Percentiles rank a stretch among this genome's conserved stretches.
Conservation (phyloP, 2,888 invertebrate species). For the Chromoteleia sp. region DNA sequence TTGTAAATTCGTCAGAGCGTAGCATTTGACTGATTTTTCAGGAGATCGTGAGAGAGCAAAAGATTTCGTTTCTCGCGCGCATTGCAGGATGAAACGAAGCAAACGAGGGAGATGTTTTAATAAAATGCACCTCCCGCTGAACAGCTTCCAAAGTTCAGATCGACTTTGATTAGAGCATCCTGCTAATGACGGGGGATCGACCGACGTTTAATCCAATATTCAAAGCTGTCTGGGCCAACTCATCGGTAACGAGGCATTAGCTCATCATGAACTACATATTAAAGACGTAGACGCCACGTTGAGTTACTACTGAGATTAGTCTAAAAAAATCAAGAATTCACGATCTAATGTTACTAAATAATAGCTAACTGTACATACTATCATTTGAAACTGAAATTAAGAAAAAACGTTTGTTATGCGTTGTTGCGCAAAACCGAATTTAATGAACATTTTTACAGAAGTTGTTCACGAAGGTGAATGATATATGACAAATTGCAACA, state of each 20-base stretch:
- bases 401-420: too few relatives aligned
- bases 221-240: constrained; percentile 79
- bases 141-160: constrained; percentile 65
- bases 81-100: constrained; percentile 38
- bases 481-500: too few relatives aligned
- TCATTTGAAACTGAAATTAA: too few relatives aligned
- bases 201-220: constrained; percentile 82
- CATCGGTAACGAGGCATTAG: constrained; percentile 62
- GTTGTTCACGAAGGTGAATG: too few relatives aligned
- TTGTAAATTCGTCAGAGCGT: constrained; percentile 35
- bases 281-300: constrained; percentile 46
- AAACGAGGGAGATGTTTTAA: constrained; percentile 59
- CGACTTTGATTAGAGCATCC: constrained; percentile 82
- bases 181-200: constrained; percentile 82
- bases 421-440: too few relatives aligned
- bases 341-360: neutral
- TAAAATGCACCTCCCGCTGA: constrained; percentile 60
- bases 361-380: too few relatives aligned
- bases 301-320: constrained; percentile 34
- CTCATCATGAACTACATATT: constrained; percentile 57
- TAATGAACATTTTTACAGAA: too few relatives aligned
- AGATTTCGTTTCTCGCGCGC: constrained; percentile 26
- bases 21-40: constrained; percentile 53
- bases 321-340: neutral
- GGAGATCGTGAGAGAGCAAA: constrained; percentile 25